Conservation (phyloP, 2,888 invertebrate genomes). For the Silvanus unidentatus region DNA sequence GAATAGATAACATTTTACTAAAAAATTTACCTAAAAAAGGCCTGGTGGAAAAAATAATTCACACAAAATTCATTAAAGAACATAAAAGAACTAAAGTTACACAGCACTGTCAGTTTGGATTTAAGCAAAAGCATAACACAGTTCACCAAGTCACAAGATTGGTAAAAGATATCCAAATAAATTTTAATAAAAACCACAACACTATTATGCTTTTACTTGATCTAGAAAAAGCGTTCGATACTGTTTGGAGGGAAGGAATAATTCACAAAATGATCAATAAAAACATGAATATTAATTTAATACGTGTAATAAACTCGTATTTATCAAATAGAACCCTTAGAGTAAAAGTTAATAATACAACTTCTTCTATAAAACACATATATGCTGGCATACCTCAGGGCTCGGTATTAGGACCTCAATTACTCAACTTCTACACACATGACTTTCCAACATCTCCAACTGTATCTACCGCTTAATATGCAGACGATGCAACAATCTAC, state of each 20-base stretch:
- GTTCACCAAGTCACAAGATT: conserved; percentile 29
- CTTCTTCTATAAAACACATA: conserved; percentile 9
- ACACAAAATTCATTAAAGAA: conserved; percentile 1
- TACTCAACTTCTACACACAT: conserved; percentile 4
- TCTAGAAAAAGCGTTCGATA: conserved; percentile 37
- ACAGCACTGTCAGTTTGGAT: conserved; percentile 29
- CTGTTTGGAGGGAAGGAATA: conserved; percentile 31
- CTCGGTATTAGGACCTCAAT: conserved; percentile 11
- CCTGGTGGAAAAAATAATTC: conserved; percentile 9
- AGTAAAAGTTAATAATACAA: conserved; percentile 18
- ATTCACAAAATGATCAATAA: conserved; percentile 27
- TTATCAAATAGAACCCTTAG: conserved; percentile 20
- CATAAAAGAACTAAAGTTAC: conserved; percentile 1
- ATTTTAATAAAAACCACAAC: conserved; percentile 25
- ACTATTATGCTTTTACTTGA: conserved; percentile 32
- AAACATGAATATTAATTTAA: conserved; percentile 20
- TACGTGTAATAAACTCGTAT: conserved; percentile 23
- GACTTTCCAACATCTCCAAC: neutral
- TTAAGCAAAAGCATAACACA: conserved; percentile 28
- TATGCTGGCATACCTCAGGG: conserved; percentile 22
- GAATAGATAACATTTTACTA: conserved; percentile 2
- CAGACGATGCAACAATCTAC: conserved; percentile 5
- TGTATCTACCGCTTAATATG: neutral
- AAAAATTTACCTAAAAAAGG: conserved; percentile 13
- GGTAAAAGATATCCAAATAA: conserved; percentile 21